Base-by-base conservation (phyloP, 2,888 invertebrate genomes). In the Yponomeuta evonymella region DNA sequence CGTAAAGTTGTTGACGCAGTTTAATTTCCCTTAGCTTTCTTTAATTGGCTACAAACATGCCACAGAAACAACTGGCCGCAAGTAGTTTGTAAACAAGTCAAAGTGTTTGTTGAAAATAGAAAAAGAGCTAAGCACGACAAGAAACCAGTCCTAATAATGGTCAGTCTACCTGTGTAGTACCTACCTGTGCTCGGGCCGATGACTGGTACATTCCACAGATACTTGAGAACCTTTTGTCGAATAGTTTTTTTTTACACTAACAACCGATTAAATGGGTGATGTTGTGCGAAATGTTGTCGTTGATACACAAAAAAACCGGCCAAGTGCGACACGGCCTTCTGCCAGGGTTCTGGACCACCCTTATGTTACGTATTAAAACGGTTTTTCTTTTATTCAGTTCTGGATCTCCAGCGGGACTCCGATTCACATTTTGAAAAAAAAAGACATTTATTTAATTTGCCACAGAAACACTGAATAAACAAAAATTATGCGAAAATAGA, bases 131-230 rank as follows among this genome's bases (percentile, higher is more conserved):
- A 51, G 51, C 51, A 51, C 51, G 51, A 58, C 51, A 58, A 65
- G 65, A 70, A 67, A 70, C 72, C 74, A 73, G 74, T 71, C 72
- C 10, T 48, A 62, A 48, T 51, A 62, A 62, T 43, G 71, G 71
- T 71, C 73, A 74, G 68, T 74, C 79, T 81, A 81, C 82, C 82
- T 81, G 81, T 76, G 71, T 15, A n/a, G 43, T 43, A 43, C 43
- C 51, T 58, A 12, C 51, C 51, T 58, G 51, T 15, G 51, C 70
- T 65, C 48, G 65, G 23, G 11, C 51, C 70, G 71, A 69, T 77
- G 78, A 78, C 77, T 78, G 73, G 75, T 75, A 75, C 78, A 82
- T 81, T 82, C 82, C 79, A 67, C 71, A 73, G 79, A 79, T 79
- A 75, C 72, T 75, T 75, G 43, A 74, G 69, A 71, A 43, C 69